Conservation (phyloP, 2,888 invertebrate genomes). For the Sussaba pulchella region DNA sequence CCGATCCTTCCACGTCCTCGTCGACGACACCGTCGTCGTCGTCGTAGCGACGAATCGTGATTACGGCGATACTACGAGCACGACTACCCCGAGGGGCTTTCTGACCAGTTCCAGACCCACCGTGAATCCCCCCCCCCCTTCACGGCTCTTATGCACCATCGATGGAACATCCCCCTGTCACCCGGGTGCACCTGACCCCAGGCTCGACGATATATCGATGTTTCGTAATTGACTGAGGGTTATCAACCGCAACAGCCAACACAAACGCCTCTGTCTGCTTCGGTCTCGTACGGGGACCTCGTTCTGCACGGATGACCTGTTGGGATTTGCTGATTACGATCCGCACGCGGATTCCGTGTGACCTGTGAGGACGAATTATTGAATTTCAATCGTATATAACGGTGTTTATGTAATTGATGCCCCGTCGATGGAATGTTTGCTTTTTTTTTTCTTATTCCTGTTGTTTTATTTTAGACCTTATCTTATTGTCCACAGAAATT, state of each 20-base stretch:
- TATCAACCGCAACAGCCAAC: conserved; percentile 45
- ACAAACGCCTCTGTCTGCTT: not conserved
- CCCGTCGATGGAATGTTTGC: not conserved
- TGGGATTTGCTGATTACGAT: conserved; percentile 13
- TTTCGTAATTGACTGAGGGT: conserved; percentile 62
- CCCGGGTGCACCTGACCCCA: conserved; percentile 31
- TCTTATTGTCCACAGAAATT: no score
- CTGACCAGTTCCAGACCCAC: conserved; percentile 39
- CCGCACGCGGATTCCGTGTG: not conserved
- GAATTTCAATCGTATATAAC: no score
- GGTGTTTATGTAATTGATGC: not conserved
- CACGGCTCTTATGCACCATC: conserved; percentile 53
- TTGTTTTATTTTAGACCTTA: no score
- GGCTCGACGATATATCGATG: conserved; percentile 41
- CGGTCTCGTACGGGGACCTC: not conserved
- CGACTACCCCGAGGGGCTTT: conserved; percentile 49
- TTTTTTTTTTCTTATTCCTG: no score
- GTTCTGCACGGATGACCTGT: conserved; percentile 13
- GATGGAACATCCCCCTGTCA: conserved; percentile 54
- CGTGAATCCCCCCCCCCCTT: conserved; percentile 61
- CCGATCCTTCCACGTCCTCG: conserved; percentile 50
- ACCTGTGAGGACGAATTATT: no score
- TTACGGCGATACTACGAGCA: conserved; percentile 52
- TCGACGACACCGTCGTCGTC: conserved; percentile 26
- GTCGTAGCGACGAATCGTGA: conserved; percentile 48